These are phyloP conservation scores for Notarius quadriscutis DNA, from an alignment of 2,113 vertebrate genomes.

Conservation along the genomic window DNA sequence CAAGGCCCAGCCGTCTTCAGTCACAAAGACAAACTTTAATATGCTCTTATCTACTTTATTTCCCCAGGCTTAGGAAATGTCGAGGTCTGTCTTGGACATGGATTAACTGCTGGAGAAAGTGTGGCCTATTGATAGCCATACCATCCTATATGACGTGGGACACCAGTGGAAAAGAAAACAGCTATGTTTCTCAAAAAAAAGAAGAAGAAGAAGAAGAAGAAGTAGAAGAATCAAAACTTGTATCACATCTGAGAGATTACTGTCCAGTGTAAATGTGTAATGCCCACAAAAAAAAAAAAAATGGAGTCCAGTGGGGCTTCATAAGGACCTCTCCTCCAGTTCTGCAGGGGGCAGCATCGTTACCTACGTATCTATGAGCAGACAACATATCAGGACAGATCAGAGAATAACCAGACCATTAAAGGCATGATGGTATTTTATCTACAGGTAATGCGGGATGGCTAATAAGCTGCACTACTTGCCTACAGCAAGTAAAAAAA, in stretches of 20 bases:
- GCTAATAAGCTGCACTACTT: slow-evolving; percentile 21
- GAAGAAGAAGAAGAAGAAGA: not conserved
- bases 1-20: not conserved
- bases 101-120: not conserved
- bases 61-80: not conserved
- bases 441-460: not conserved
- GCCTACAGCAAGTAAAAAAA: not conserved
- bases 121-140: not conserved
- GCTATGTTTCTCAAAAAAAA: not conserved
- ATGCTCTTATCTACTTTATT: not conserved
- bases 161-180: not conserved
- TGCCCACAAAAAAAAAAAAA: not conserved
- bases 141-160: not conserved
- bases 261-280: slow-evolving; percentile 19
- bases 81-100: not conserved
- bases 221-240: not conserved
- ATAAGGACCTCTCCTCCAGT: slow-evolving; percentile 51
- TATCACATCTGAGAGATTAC: not conserved
- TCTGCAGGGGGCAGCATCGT: slow-evolving; percentile 59
- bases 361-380: slow-evolving; percentile 71
- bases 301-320: slow-evolving; percentile 21
- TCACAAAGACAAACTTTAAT: not conserved
- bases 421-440: not conserved
- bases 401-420: slow-evolving; percentile 8
- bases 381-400: slow-evolving; percentile 59